Conservation (phyloP, 2,888 invertebrate genomes). For the Eledona agricola region DNA sequence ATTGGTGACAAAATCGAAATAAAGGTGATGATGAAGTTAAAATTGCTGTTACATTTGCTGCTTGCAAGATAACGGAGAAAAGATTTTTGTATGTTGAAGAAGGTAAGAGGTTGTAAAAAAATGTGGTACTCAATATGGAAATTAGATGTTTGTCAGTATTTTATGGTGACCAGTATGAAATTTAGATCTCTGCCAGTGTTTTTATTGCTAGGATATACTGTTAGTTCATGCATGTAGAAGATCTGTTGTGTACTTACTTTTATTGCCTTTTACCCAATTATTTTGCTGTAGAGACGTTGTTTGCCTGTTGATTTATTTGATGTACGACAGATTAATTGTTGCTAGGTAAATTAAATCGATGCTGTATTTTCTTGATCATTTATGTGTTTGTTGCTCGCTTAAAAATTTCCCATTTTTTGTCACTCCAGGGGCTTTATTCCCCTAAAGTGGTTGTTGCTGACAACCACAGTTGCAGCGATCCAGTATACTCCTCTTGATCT, state of each 20-base stretch:
- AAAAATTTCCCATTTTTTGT: conserved; percentile 7
- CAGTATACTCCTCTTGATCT: conserved; percentile 58
- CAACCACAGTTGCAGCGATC: conserved; percentile 43
- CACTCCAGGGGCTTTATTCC: conserved; percentile 38
- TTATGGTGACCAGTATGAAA: too few species aligned
- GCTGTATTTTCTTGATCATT: neutral
- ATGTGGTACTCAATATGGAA: too few species aligned
- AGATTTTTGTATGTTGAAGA: too few species aligned
- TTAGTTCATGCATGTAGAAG: too few species aligned
- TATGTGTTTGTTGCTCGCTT: neutral
- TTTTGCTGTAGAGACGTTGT: neutral
- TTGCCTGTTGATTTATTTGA: neutral
- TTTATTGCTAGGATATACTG: too few species aligned
- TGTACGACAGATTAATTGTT: neutral
- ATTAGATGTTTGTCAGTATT: too few species aligned
- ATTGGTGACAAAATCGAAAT: neutral
- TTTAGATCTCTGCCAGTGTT: too few species aligned
- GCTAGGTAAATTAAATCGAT: neutral
- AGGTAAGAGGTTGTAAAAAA: too few species aligned
- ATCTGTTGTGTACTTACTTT: too few species aligned
- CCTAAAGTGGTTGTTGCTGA: conserved; percentile 29
- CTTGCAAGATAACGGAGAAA: too few species aligned
- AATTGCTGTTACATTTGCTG: neutral
- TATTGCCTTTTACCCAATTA: too few species aligned
- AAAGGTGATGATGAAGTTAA: neutral